These are phyloP conservation scores for Noctua comes DNA, from an alignment of 2,888 invertebrate genomes.

Conservation along the genomic window DNA sequence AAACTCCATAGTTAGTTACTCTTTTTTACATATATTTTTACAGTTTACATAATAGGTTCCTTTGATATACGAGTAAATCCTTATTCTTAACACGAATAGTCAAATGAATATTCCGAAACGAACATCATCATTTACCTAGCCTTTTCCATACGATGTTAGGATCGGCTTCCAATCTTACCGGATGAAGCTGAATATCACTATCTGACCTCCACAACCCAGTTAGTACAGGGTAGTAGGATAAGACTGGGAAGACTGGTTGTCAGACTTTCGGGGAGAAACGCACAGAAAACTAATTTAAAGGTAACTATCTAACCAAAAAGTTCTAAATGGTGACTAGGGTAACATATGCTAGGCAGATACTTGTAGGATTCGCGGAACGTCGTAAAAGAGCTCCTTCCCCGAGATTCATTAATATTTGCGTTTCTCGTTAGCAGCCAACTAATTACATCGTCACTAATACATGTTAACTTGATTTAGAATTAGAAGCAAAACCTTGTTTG, in stretches of 20 bases:
- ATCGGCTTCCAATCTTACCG: too few species aligned
- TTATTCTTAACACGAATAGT: background rate
- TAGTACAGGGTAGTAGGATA: too few species aligned
- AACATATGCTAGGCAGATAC: background rate
- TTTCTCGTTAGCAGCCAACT: conserved; percentile 68
- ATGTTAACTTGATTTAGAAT: conserved; percentile 69
- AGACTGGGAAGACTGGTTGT: too few species aligned
- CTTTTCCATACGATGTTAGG: too few species aligned
- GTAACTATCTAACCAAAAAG: background rate
- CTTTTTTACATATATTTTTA: too few species aligned
- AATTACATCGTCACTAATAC: conserved; percentile 70
- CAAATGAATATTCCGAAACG: background rate
- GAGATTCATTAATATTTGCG: conserved; percentile 71
- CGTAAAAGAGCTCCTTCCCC: conserved; percentile 49
- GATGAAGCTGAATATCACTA: too few species aligned
- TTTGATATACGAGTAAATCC: background rate
- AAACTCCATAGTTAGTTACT: too few species aligned
- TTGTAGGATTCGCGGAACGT: conserved; percentile 4
- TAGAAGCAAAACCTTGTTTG: conserved; percentile 48
- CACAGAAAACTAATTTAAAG: background rate
- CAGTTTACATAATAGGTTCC: background rate
- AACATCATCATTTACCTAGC: background rate
- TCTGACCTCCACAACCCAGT: too few species aligned
- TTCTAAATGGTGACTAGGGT: background rate
- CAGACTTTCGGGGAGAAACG: background rate